A percentile compares a stretch with the other conserved stretches of the same genome.
Conservation (phyloP, 2,797 vertebrate genomes). For the Cichlasoma orientale region DNA sequence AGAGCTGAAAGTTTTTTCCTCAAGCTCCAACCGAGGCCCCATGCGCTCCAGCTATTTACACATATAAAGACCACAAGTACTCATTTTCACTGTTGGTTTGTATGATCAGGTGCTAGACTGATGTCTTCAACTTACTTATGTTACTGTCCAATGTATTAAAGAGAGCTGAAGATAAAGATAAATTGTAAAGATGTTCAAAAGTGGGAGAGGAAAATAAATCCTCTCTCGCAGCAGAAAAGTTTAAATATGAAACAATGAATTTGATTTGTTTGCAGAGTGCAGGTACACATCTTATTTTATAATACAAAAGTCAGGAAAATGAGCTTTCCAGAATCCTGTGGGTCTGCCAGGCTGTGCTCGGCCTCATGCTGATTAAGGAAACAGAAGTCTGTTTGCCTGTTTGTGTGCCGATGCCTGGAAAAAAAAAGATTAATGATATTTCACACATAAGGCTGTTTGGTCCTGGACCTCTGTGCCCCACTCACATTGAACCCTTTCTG, state of each 20-base stretch:
- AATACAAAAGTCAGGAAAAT: constrained; percentile 49
- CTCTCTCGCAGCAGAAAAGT: neutral
- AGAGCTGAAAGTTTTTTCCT: neutral
- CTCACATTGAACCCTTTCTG: constrained; percentile 13
- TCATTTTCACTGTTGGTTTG: neutral
- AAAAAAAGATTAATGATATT: constrained; percentile 45
- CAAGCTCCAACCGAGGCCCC: neutral
- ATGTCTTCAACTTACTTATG: neutral
- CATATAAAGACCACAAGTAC: neutral
- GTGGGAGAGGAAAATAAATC: no score
- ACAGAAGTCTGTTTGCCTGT: constrained; percentile 51
- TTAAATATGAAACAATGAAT: neutral
- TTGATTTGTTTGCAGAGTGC: neutral
- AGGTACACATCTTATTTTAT: neutral
- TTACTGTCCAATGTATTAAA: neutral
- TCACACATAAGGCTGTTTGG: neutral
- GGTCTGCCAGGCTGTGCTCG: constrained; percentile 54
- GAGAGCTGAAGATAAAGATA: neutral
- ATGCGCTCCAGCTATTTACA: neutral
- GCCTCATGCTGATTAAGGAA: constrained; percentile 48
- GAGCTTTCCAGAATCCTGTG: constrained; percentile 64
- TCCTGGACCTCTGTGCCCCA: neutral
- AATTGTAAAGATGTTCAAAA: neutral
- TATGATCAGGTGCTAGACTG: neutral
- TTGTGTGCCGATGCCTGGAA: constrained; percentile 7